Base-by-base conservation (phyloP, 2,113 vertebrate species). In the Eolophus roseicapilla region DNA sequence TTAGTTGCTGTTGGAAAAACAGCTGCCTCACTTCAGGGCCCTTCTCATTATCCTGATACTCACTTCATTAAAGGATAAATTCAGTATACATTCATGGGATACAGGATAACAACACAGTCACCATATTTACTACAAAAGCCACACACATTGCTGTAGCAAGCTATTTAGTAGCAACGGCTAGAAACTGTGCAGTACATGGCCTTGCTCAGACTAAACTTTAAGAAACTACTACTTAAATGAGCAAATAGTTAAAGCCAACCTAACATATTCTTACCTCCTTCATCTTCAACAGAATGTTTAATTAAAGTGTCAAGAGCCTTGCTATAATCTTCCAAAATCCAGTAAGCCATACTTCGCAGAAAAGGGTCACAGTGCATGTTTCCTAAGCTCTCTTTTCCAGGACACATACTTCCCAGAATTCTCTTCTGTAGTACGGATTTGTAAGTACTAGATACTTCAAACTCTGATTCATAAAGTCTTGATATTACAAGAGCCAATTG, bases 241-340 rank as follows among this genome's bases (percentile, higher is more conserved):
- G 41, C 12, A 69, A 79, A 28, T 4, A 76, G 7, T 23, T 74
- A 90, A 88, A 88, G 59, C 1, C 24, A 79, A 75, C 4, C 13
- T 57, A 74, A 76, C 3, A 17, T 70, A 74, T 49, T 92, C 94
- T 98, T 97, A 98, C 98, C 98, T 93, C 93, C 90, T 93, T 96
- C 94, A 55, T 95, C 95, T 96, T 88, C 95, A 79, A 90, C 7
- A 29, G 97, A 98, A 83, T 99, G 98, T 50, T 98, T 99, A 73
- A 99, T 98, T 76, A 99, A 98, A 67, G 99, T 99, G 95, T 99
- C 98, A 97, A 99, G 97, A 57, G 99, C 99, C 88, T 93, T 98
- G 95, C 98, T 98, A 96, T 99, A 99, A 94, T 99, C 98, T 97
- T 99, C 99, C 89, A 99, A 98, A 92, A 99, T 99, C 99, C 99